Base-by-base conservation (phyloP, 2,888 invertebrate species). In the Ceriagrion tenellum region DNA sequence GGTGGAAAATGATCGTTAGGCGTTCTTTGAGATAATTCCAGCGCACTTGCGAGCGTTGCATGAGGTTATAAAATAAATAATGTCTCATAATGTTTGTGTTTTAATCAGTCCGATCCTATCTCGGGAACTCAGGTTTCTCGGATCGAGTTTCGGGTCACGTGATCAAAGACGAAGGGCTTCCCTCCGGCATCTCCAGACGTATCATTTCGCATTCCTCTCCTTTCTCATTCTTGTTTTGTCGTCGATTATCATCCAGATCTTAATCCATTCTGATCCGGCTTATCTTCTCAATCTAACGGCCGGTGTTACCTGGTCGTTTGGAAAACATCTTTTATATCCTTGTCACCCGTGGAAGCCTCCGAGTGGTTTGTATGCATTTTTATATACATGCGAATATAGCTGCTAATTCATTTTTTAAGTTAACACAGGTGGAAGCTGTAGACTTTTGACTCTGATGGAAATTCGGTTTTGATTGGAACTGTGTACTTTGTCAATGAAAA, bases 171-270 rank as follows among this genome's bases (percentile, higher is more conserved):
- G 81, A 18, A 8, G 81, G 0, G 30, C 16, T 81, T 10, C 35
- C 35, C 26, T 81, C 81, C 30, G 35, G 35, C 81, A 18, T 30
- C 18, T 26, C 69, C 69, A 69, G n/a, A 26, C 30, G 26, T 26
- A 81, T 81, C 81, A 81, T 81, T 35, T 81, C 81, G 81, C 81
- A 35, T 35, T 81, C 30, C 16, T 81, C 26, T 35, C 81, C 16
- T 16, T 30, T 81, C 13, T 35, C 13, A 8, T 81, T 81, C 81
- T 81, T 81, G 3, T 81, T 81, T 81, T 81, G 13, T 81, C 16
- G 30, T 35, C 81, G 81, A 81, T 81, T 81, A 81, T 81, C 81
- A 81, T 81, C 81, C 35, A 81, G 81, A 81, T 81, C 81, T 81
- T 81, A 81, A 81, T 81, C 81, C 81, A 81, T 81, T 81, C 81